Evolutionary conservation across 2,797 vertebrate genomes (phyloP).

Genomic region (Pantherophis alleghaniensis): DNA sequence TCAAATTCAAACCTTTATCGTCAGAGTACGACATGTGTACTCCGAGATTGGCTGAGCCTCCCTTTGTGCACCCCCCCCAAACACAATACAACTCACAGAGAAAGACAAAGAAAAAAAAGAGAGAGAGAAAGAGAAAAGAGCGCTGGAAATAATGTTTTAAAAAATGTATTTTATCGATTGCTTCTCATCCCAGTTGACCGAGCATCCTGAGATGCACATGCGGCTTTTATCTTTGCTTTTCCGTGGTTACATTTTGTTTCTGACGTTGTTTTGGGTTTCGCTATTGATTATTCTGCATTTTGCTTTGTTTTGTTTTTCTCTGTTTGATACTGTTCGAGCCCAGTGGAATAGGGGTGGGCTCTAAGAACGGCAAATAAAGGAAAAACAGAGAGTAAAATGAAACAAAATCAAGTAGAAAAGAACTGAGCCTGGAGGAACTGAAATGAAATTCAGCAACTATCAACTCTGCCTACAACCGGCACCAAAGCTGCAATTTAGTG

Average conservation of each 20-base stretch:
- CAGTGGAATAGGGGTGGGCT: neutral
- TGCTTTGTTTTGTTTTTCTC: neutral
- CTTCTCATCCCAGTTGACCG: neutral
- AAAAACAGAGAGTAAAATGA: neutral
- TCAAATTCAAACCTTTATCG: too few relatives aligned
- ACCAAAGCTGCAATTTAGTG: neutral
- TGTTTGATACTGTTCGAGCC: neutral
- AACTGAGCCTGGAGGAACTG: neutral
- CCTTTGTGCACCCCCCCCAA: too few relatives aligned
- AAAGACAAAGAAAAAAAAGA: too few relatives aligned
- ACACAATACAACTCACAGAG: too few relatives aligned
- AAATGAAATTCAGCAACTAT: neutral
- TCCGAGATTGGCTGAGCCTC: too few relatives aligned
- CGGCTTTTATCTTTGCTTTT: neutral
- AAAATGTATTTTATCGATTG: neutral
- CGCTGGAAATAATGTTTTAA: too few relatives aligned
- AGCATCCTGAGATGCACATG: neutral
- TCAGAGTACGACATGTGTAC: too few relatives aligned
- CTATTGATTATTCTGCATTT: neutral
- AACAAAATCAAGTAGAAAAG: neutral
- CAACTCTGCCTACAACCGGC: neutral
- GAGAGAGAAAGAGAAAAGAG: too few relatives aligned
- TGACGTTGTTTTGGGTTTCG: neutral
- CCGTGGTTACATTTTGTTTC: neutral
- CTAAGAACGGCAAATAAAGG: neutral